Percentiles rank a stretch among this genome's conserved stretches.
Conservation (phyloP, 2,113 vertebrate genomes). For the Tachysurus fulvidraco region DNA sequence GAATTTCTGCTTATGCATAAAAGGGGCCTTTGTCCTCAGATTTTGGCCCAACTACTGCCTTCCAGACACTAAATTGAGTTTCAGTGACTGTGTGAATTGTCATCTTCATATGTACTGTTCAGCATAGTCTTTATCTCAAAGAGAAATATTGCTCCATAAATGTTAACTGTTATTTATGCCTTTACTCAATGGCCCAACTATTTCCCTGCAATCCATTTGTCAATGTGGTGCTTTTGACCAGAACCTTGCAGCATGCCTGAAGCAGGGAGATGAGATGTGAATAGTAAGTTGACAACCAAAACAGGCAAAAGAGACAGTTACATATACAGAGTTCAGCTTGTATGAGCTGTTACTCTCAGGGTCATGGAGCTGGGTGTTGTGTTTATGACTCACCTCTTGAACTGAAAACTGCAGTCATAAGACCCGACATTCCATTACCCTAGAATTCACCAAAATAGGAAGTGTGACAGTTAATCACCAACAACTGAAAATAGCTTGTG, state of each 20-base stretch:
- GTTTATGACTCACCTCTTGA: slow-evolving; percentile 40
- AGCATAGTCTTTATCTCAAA: neutral
- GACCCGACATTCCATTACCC: neutral
- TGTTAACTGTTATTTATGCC: slow-evolving; percentile 21
- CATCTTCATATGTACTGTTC: slow-evolving; percentile 6
- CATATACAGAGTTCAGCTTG: neutral
- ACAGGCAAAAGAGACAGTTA: neutral
- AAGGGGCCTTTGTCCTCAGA: slow-evolving; percentile 43
- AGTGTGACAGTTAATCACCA: slow-evolving; percentile 25
- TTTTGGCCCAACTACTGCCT: neutral
- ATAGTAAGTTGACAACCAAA: neutral
- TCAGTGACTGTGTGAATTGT: slow-evolving; percentile 2
- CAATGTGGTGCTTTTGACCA: neutral
- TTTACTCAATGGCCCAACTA: neutral
- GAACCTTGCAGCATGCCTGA: neutral
- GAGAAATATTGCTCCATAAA: neutral
- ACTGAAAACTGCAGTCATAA: slow-evolving; percentile 21
- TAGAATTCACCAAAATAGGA: slow-evolving; percentile 25
- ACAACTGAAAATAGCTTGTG: slow-evolving; percentile 29
- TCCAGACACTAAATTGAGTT: slow-evolving; percentile 11
- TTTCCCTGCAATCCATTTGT: slow-evolving; percentile 13
- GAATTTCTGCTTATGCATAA: slow-evolving; percentile 29
- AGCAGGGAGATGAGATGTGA: neutral
- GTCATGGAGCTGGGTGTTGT: slow-evolving; percentile 3
- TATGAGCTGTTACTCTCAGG: neutral